Percentiles rank a stretch among this genome's conserved stretches.
Conservation (phyloP, 2,888 invertebrate species). For the Fragum sueziense region DNA sequence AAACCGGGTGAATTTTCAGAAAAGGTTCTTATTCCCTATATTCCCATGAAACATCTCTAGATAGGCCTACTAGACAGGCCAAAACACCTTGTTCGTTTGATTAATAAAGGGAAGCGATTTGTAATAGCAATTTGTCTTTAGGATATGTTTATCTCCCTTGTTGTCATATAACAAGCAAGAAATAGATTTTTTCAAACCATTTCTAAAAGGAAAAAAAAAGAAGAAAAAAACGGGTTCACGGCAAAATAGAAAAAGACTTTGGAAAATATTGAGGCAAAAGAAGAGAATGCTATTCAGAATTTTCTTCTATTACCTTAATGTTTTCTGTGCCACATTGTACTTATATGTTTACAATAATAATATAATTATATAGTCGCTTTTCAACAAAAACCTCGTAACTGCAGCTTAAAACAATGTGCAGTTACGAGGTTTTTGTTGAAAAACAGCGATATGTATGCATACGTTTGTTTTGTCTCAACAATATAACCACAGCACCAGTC, state of each 20-base stretch:
- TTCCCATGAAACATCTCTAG: background rate
- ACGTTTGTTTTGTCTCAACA: background rate
- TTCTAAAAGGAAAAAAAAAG: no score
- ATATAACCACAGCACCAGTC: background rate
- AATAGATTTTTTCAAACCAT: no score
- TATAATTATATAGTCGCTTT: no score
- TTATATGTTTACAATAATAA: no score
- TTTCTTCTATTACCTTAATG: constrained; percentile 6
- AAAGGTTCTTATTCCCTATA: no score
- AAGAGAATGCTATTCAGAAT: background rate
- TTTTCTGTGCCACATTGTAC: no score
- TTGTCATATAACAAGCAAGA: background rate
- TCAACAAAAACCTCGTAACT: no score
- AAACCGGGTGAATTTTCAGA: no score
- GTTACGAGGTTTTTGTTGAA: no score
- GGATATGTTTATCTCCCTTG: background rate
- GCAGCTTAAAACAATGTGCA: no score
- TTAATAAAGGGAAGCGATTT: background rate
- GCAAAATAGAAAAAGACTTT: background rate
- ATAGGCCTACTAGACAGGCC: background rate
- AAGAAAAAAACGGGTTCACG: no score
- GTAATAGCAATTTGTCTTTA: background rate
- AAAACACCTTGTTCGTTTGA: background rate
- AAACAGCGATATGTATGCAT: no score
- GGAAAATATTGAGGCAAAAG: background rate